A percentile compares a stretch with the other conserved stretches of the same genome.
phyloP scores from a whole-genome alignment of 2,888 invertebrate species.

The Chloroclystis v-ata region DNA sequence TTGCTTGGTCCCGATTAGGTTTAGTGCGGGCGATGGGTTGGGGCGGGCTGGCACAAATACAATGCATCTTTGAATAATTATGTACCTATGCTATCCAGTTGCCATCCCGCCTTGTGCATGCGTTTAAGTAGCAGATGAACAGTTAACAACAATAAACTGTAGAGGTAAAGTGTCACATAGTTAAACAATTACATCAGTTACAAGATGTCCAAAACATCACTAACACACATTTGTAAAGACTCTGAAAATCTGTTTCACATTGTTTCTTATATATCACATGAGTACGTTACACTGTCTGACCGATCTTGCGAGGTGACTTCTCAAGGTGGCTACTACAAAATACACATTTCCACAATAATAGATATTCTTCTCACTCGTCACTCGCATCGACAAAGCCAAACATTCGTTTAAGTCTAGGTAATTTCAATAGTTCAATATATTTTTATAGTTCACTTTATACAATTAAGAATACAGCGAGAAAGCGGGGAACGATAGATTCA shows the following conservation, averaged over 20 bases:
- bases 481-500: too few species aligned
- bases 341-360: too few species aligned
- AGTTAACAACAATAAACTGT: slow-evolving; percentile 72
- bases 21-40: too few species aligned
- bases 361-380: too few species aligned
- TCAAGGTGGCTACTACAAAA: too few species aligned
- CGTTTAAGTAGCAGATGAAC: slow-evolving; percentile 50
- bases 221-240: slow-evolving; percentile 62
- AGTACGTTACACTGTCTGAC: slow-evolving; percentile 30
- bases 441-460: slow-evolving; percentile 1
- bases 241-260: slow-evolving; percentile 56
- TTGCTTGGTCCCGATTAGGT: too few species aligned
- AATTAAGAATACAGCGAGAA: slow-evolving; percentile 5
- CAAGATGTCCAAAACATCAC: slow-evolving; percentile 55
- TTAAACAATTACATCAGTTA: slow-evolving; percentile 24
- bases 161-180: slow-evolving; percentile 53
- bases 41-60: too few species aligned
- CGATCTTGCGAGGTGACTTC: background rate
- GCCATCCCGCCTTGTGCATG: slow-evolving; percentile 6
- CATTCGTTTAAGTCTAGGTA: slow-evolving; percentile 1
- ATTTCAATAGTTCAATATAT: slow-evolving; percentile 3
- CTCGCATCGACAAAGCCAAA: background rate
- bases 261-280: slow-evolving; percentile 63
- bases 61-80: too few species aligned
- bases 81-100: background rate